Percentiles rank a stretch among this genome's conserved stretches.
phyloP scores from a whole-genome alignment of 2,888 invertebrate species.

The Ametastegia equiseti region DNA sequence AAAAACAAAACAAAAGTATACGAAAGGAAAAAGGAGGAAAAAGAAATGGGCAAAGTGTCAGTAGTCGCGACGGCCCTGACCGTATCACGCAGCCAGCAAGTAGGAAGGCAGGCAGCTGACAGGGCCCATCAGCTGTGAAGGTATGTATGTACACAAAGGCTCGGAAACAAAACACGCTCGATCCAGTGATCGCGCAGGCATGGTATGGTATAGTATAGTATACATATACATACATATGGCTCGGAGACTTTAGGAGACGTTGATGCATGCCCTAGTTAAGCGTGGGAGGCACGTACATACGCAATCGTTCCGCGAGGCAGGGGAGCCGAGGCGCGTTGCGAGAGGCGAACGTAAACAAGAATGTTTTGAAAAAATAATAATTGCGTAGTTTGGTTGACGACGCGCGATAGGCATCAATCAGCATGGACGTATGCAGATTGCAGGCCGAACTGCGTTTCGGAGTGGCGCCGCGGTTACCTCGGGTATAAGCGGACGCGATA shows the following conservation, averaged over 20 bases:
- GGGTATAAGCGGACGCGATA: slow-evolving; percentile 15
- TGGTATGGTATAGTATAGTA: no score
- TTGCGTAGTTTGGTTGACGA: slow-evolving; percentile 57
- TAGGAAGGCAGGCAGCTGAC: slow-evolving; percentile 65
- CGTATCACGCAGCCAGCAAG: slow-evolving; percentile 56
- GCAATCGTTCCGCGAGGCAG: neutral
- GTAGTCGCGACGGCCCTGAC: slow-evolving; percentile 62
- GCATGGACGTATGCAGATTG: slow-evolving; percentile 24
- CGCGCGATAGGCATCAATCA: slow-evolving; percentile 36
- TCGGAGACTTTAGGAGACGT: neutral
- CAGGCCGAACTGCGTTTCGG: slow-evolving; percentile 57
- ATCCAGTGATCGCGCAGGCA: neutral
- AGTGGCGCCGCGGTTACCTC: slow-evolving; percentile 12
- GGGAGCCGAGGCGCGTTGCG: neutral
- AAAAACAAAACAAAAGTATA: slow-evolving; percentile 6
- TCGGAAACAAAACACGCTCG: slow-evolving; percentile 51
- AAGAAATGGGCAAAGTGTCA: slow-evolving; percentile 43
- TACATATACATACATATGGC: neutral
- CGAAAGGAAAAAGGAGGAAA: neutral
- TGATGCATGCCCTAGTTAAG: neutral
- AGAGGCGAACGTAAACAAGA: slow-evolving; percentile 30
- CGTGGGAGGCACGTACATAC: slow-evolving; percentile 17
- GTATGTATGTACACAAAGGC: slow-evolving; percentile 71
- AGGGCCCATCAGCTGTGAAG: slow-evolving; percentile 71
- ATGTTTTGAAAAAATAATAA: slow-evolving; percentile 51